A percentile compares a stretch with the other conserved stretches of the same genome.
These are phyloP conservation scores for Axinella damicornis DNA, from an alignment of 37 sponge, comb jelly and placozoan species.

Conservation along the genomic window DNA sequence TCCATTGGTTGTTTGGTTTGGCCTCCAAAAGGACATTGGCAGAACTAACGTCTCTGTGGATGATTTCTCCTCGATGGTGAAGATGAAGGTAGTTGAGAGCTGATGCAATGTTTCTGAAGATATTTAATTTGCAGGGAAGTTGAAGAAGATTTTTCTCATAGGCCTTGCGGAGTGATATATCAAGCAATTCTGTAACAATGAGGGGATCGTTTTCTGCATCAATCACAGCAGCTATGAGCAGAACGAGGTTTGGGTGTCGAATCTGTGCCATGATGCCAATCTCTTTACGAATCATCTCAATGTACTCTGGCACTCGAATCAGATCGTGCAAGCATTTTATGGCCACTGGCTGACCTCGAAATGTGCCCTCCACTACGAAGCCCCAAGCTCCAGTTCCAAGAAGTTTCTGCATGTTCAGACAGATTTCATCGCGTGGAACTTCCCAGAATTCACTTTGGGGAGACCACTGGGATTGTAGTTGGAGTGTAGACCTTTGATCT, in stretches of 20 bases:
- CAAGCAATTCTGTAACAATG: slow-evolving; percentile 77
- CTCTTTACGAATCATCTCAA: slow-evolving; percentile 46
- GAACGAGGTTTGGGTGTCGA: slow-evolving; percentile 85
- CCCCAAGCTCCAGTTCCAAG: slow-evolving; percentile 36
- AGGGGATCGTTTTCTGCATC: slow-evolving; percentile 45
- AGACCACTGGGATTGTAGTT: no score
- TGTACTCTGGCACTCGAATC: neutral
- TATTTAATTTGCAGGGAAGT: neutral
- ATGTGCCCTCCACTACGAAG: slow-evolving; percentile 5
- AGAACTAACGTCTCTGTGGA: no score
- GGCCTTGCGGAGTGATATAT: slow-evolving; percentile 56
- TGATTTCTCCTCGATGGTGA: no score
- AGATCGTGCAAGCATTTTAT: slow-evolving; percentile 9
- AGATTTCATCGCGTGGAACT: slow-evolving; percentile 23
- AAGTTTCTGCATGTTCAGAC: neutral
- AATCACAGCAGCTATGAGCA: slow-evolving; percentile 74
- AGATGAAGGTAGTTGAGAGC: no score
- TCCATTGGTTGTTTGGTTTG: no score
- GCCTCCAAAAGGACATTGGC: no score
- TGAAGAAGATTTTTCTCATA: slow-evolving; percentile 21
- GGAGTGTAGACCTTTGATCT: no score
- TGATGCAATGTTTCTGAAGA: slow-evolving; percentile 67
- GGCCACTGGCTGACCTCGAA: slow-evolving; percentile 37
- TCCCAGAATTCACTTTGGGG: no score
- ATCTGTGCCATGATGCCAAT: no score